Percentiles rank a stretch among this genome's conserved stretches.
Conservation (phyloP, 1,140 invertebrate species). For the Aphelenchoides besseyi region DNA sequence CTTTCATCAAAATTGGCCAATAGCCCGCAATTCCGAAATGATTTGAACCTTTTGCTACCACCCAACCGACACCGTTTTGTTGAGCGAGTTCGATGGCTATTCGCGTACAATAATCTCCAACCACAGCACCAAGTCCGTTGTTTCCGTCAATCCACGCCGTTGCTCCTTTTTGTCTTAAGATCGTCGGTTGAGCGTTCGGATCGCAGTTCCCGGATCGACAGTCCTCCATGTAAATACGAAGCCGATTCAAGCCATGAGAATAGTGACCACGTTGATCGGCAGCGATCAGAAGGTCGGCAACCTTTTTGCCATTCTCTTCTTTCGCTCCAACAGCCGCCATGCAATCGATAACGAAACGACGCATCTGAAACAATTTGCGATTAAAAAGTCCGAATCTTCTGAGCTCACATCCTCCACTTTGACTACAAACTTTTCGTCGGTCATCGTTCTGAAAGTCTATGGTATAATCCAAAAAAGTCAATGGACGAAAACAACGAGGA, state of each 20-base stretch:
- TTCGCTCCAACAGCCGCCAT: slow-evolving; percentile 36
- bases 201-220: slow-evolving; percentile 38
- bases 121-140: slow-evolving; percentile 70
- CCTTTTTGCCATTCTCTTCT: slow-evolving; percentile 36
- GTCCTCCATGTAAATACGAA: slow-evolving; percentile 48
- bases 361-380: slow-evolving; percentile 35
- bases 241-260: slow-evolving; percentile 48
- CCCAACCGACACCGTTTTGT: slow-evolving; percentile 79
- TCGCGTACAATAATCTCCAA: slow-evolving; percentile 84
- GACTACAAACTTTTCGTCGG: slow-evolving; percentile 2
- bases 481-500: too few relatives aligned
- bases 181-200: slow-evolving; percentile 15
- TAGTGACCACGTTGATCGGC: slow-evolving; percentile 47
- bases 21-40: slow-evolving; percentile 87
- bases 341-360: slow-evolving; percentile 36
- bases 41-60: slow-evolving; percentile 79
- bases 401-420: background rate
- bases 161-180: slow-evolving; percentile 53
- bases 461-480: too few relatives aligned
- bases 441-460: background rate
- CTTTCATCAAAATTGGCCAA: slow-evolving; percentile 66
- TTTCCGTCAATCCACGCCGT: slow-evolving; percentile 61
- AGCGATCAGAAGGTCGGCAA: slow-evolving; percentile 42
- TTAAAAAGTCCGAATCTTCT: background rate
- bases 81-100: slow-evolving; percentile 72